These are phyloP conservation scores for Pangasius mekongensis DNA, from an alignment of 2,797 vertebrate genomes.

Conservation along the genomic window DNA sequence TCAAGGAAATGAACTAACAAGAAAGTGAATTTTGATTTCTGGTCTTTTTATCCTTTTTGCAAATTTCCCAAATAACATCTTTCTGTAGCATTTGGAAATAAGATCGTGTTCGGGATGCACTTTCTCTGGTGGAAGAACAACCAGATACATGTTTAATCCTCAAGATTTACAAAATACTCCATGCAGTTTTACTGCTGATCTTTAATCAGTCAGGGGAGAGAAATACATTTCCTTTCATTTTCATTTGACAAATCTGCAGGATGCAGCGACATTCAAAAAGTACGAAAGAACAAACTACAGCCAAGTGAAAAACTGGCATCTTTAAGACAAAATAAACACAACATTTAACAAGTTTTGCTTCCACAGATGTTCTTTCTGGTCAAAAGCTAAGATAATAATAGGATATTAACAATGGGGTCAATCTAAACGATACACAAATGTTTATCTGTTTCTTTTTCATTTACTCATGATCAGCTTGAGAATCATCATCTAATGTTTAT, in stretches of 20 bases:
- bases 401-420: background rate
- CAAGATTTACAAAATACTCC: background rate
- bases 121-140: background rate
- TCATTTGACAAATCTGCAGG: background rate
- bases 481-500: too few relatives aligned
- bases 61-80: background rate
- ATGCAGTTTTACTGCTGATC: background rate
- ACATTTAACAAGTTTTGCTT: background rate
- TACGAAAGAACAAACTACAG: background rate
- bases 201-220: background rate
- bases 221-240: conserved; percentile 6
- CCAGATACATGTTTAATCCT: background rate
- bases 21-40: background rate
- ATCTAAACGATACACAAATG: background rate
- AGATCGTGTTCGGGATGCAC: fast-evolving
- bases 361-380: background rate
- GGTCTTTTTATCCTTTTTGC: background rate
- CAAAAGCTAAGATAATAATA: background rate
- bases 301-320: background rate
- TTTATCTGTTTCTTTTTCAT: background rate
- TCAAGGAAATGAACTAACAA: background rate
- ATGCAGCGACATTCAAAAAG: background rate
- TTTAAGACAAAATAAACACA: background rate
- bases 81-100: background rate
- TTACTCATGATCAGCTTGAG: background rate